phyloP scores from a whole-genome alignment of 2,113 vertebrate species.

The Zonotrichia leucophrys region DNA sequence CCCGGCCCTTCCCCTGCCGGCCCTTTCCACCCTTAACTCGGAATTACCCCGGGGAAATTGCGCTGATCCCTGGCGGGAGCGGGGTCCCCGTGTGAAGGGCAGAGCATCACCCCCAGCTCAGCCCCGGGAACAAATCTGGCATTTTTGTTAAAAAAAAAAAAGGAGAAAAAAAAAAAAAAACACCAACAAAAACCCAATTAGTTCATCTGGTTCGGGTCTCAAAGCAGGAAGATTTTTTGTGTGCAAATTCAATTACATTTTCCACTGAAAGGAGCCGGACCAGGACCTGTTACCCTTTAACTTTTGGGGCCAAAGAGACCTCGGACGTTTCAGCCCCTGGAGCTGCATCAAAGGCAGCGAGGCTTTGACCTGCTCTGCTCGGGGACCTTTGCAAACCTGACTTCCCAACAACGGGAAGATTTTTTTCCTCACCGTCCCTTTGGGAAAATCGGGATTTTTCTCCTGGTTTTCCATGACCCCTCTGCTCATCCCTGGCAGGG shows the following conservation, averaged over 20 bases:
- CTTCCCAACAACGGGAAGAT: neutral
- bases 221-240: neutral
- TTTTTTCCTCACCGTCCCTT: neutral
- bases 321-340: neutral
- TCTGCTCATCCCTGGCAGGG: neutral
- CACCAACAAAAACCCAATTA: neutral
- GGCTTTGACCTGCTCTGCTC: neutral
- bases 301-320: neutral
- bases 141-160: neutral
- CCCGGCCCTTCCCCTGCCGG: neutral
- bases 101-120: neutral
- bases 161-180: neutral
- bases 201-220: slow-evolving; percentile 46
- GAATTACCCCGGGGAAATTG: neutral
- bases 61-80: neutral
- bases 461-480: neutral
- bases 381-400: neutral
- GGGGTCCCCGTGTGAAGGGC: neutral
- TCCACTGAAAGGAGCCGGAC: neutral
- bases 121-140: slow-evolving; percentile 35
- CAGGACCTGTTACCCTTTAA: neutral
- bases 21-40: neutral
- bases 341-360: neutral
- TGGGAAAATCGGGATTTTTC: neutral
- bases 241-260: slow-evolving; percentile 36